Evolutionary conservation across 2,888 invertebrate species (phyloP).

Genomic region (Eutolmus rufibarbis): DNA sequence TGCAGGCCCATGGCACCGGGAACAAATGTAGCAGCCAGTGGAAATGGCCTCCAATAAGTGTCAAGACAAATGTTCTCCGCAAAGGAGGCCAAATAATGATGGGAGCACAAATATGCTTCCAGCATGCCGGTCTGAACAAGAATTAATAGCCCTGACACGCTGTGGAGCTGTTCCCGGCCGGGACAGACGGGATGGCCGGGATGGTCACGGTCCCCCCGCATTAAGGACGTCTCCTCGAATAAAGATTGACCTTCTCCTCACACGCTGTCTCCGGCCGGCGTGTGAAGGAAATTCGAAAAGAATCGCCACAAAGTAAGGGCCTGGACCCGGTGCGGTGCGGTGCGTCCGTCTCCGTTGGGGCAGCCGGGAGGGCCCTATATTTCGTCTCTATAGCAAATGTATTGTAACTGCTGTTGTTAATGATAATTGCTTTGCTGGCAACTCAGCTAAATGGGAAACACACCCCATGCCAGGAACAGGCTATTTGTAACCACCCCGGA

Average conservation of each 20-base stretch:
- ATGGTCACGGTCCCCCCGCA: not conserved
- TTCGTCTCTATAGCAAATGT: constrained; percentile 43
- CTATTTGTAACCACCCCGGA: constrained; percentile 29
- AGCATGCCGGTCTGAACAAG: constrained; percentile 40
- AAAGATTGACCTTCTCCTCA: constrained; percentile 25
- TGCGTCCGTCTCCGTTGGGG: not conserved
- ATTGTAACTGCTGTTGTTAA: constrained; percentile 49
- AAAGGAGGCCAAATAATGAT: constrained; percentile 22
- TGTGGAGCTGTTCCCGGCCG: constrained; percentile 22
- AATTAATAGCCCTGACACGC: constrained; percentile 44
- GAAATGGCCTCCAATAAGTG: constrained; percentile 43
- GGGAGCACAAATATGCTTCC: constrained; percentile 42
- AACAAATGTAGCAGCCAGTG: not conserved
- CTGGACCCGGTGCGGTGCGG: not conserved
- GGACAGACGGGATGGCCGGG: not conserved
- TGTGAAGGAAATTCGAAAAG: constrained; percentile 32
- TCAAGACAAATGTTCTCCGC: constrained; percentile 45
- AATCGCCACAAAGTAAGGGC: not conserved
- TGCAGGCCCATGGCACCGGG: not conserved
- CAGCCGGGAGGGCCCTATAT: constrained; percentile 21
- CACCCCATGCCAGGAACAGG: constrained; percentile 13
- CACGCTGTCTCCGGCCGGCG: not conserved
- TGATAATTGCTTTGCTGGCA: constrained; percentile 47
- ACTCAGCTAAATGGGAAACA: constrained; percentile 33
- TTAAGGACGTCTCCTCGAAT: constrained; percentile 19